Percentiles rank a stretch among this genome's conserved stretches.
phyloP scores from a whole-genome alignment of 2,113 vertebrate genomes.

The Paradoxurus hermaphroditus region DNA sequence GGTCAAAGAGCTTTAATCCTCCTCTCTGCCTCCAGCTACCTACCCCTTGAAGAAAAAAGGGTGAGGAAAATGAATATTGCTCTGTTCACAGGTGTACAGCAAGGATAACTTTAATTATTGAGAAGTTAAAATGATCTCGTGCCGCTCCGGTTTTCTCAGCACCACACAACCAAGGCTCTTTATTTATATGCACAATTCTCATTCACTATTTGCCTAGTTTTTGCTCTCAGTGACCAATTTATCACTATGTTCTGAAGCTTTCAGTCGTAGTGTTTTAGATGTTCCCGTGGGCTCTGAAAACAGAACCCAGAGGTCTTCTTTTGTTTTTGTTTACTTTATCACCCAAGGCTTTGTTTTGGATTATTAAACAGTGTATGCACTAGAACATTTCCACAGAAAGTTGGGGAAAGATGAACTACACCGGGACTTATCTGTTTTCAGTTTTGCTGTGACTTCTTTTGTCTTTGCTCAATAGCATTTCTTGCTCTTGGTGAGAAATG shows the following conservation, averaged over 20 bases:
- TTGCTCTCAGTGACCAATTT: neutral
- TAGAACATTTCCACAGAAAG: neutral
- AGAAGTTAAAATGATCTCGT: neutral
- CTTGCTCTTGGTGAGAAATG: conserved; percentile 39
- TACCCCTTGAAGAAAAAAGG: neutral
- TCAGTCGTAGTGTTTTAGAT: neutral
- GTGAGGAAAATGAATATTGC: neutral
- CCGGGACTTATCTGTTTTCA: neutral
- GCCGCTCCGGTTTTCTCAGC: neutral
- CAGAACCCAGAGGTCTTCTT: neutral
- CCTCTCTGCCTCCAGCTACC: neutral
- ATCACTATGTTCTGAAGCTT: neutral
- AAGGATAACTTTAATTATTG: neutral
- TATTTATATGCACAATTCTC: neutral
- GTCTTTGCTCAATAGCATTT: conserved; percentile 34
- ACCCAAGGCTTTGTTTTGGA: neutral
- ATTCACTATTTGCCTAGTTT: neutral
- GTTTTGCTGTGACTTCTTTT: conserved; percentile 27
- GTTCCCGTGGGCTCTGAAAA: neutral
- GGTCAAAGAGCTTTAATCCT: neutral
- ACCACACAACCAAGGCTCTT: neutral
- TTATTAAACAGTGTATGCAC: neutral
- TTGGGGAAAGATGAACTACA: conserved; percentile 37
- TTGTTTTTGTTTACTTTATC: neutral
- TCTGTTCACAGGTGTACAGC: neutral